Evolutionary conservation across 2,113 vertebrate species (phyloP).

Genomic region (Microcebus jonahi): DNA sequence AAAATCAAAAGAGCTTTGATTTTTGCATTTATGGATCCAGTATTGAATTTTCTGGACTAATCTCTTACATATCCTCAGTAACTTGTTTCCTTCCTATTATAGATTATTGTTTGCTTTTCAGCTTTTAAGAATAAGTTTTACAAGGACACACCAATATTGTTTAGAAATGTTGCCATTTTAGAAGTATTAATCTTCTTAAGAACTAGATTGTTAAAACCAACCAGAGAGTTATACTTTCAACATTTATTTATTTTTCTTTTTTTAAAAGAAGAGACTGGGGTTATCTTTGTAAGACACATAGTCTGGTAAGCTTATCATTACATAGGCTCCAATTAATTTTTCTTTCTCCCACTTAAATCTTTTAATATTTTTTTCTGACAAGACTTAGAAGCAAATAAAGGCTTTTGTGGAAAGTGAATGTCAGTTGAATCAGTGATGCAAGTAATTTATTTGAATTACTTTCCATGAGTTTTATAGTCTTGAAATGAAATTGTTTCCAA

Average conservation of each 20-base stretch:
- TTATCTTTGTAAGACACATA: constrained; percentile 44
- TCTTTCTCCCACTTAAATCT: constrained; percentile 60
- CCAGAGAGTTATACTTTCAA: background rate
- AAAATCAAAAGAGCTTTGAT: background rate
- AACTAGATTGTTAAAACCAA: background rate
- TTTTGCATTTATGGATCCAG: background rate
- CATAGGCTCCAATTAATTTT: constrained; percentile 60
- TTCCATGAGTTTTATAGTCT: constrained; percentile 60
- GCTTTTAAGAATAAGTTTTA: background rate
- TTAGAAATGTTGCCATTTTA: background rate
- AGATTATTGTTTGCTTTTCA: background rate
- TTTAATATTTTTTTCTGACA: constrained; percentile 67
- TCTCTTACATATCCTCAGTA: background rate
- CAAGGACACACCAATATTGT: background rate
- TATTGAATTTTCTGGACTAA: background rate
- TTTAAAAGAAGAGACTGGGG: background rate
- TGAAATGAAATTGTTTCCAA: constrained; percentile 56
- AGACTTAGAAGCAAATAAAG: constrained; percentile 53
- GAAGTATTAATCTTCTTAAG: constrained; percentile 19
- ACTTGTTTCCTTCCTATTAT: background rate
- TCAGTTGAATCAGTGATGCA: constrained; percentile 63
- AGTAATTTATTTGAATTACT: constrained; percentile 72
- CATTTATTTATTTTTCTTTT: background rate
- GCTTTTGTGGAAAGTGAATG: constrained; percentile 60
- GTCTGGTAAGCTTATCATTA: constrained; percentile 42